Percentiles rank a stretch among this genome's conserved stretches.
phyloP scores from a whole-genome alignment of 92 coral and sea anemone species.

The Virgularia gustaviana region DNA sequence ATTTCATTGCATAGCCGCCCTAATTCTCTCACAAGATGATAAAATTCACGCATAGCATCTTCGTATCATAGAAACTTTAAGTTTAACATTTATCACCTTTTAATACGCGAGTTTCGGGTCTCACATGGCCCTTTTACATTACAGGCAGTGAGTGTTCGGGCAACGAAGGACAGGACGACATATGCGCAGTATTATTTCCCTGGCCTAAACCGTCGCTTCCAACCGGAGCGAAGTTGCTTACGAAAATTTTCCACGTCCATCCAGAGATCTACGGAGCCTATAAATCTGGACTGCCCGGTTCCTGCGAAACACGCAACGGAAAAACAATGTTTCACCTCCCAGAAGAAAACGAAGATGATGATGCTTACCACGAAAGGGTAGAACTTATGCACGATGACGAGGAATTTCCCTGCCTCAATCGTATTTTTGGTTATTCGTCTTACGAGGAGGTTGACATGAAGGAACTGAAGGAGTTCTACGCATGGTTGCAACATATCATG shows the following conservation, averaged over 20 bases:
- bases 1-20: no score
- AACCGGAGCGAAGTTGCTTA: neutral
- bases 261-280: constrained; percentile 12
- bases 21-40: no score
- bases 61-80: no score
- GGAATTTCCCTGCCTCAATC: constrained; percentile 19
- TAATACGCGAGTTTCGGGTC: no score
- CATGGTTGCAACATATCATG: constrained; percentile 31
- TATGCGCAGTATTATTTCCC: constrained; percentile 24
- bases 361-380: no score
- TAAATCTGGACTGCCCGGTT: neutral
- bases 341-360: neutral
- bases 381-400: constrained; percentile 12
- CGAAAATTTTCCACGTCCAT: constrained; percentile 15
- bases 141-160: constrained; percentile 17
- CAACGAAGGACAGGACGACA: constrained; percentile 6
- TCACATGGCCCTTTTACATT: neutral
- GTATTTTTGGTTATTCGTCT: neutral
- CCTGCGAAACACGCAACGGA: neutral
- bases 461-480: neutral
- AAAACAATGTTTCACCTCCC: constrained; percentile 2
- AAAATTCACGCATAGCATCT: no score
- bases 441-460: neutral
- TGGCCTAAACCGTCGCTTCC: constrained; percentile 15
- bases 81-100: no score